These are phyloP conservation scores for Doryteuthis pealeii DNA, from an alignment of 1,140 invertebrate species.

Conservation along the genomic window DNA sequence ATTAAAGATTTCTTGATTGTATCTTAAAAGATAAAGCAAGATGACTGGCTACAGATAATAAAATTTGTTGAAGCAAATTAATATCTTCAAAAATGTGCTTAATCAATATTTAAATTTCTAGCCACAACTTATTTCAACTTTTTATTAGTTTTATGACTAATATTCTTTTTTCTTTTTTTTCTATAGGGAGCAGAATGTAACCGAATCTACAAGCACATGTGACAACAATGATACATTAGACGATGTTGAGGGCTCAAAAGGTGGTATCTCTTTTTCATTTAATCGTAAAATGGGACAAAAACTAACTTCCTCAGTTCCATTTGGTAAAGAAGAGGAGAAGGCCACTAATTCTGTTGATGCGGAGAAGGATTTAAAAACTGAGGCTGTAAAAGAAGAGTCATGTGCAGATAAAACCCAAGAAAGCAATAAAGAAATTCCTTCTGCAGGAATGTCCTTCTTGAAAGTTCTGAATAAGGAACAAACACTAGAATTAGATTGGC, in stretches of 20 bases:
- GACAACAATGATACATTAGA: not conserved
- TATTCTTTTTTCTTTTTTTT: not conserved
- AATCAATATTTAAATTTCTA: too few species aligned
- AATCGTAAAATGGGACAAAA: conserved; percentile 2
- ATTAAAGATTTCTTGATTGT: too few species aligned
- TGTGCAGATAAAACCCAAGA: not conserved
- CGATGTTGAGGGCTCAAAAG: not conserved
- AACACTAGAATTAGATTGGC: conserved; percentile 44
- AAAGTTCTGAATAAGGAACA: conserved; percentile 46
- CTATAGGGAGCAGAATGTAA: not conserved
- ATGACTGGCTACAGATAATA: too few species aligned
- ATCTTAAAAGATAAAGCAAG: too few species aligned
- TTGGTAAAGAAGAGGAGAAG: conserved; percentile 5
- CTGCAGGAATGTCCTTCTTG: conserved; percentile 27
- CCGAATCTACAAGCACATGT: not conserved
- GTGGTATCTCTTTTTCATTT: conserved; percentile 9
- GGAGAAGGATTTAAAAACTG: not conserved
- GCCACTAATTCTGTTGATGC: not conserved
- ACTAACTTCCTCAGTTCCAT: not conserved
- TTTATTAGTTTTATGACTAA: too few species aligned
- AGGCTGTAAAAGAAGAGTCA: not conserved
- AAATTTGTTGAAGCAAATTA: too few species aligned
- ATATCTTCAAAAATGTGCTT: too few species aligned
- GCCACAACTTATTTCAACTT: too few species aligned
- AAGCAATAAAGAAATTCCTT: not conserved